Percentiles rank a stretch among this genome's conserved stretches.
phyloP scores from a whole-genome alignment of 1,140 invertebrate genomes.

The Leptinotarsa lineolata region DNA sequence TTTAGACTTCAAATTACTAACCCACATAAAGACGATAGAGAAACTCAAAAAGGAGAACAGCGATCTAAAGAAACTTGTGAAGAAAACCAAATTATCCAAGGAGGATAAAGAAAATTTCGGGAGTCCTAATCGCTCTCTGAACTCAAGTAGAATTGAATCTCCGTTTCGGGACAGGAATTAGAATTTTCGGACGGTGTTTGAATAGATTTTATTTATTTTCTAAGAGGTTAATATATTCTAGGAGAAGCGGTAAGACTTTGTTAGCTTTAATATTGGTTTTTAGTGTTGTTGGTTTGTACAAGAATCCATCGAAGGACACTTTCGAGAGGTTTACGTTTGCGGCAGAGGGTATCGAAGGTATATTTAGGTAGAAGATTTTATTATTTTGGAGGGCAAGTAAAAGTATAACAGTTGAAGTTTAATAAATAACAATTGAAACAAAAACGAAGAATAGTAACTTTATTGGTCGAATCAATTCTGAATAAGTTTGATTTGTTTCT shows the following conservation, averaged over 20 bases:
- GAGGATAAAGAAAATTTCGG: slow-evolving; percentile 51
- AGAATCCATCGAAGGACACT: neutral
- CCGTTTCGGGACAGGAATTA: slow-evolving; percentile 50
- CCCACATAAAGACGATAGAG: slow-evolving; percentile 44
- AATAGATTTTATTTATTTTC: slow-evolving; percentile 16
- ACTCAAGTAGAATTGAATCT: slow-evolving; percentile 43
- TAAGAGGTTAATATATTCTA: slow-evolving; percentile 7
- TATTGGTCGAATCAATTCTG: no score
- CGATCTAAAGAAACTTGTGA: slow-evolving; percentile 35
- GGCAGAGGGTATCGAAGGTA: no score
- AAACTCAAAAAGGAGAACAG: slow-evolving; percentile 45
- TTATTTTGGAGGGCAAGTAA: no score
- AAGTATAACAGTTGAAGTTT: no score
- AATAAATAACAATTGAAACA: no score
- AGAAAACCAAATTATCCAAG: slow-evolving; percentile 37
- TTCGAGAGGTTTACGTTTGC: no score
- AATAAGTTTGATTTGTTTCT: no score
- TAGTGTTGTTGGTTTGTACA: neutral
- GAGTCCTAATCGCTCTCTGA: slow-evolving; percentile 46
- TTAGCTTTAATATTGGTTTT: slow-evolving; percentile 9
- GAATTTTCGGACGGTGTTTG: slow-evolving; percentile 23
- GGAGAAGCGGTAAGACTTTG: slow-evolving; percentile 9
- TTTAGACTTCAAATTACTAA: slow-evolving; percentile 43
- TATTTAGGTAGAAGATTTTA: no score
- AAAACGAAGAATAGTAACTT: no score